Evolutionary conservation across 2,888 invertebrate genomes (phyloP).

Genomic region (Coelogynopora nodosa): DNA sequence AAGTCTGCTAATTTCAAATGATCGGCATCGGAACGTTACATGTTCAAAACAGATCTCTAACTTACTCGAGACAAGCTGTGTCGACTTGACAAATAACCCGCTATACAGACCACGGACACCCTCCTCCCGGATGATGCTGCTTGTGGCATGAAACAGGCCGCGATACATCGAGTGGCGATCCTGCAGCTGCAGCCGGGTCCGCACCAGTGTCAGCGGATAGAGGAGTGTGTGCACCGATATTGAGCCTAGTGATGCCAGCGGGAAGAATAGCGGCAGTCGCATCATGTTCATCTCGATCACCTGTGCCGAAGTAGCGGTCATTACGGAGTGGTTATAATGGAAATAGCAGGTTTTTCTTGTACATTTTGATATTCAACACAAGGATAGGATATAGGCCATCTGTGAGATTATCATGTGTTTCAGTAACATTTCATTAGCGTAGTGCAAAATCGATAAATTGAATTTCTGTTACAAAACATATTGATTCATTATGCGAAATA

Average conservation of each 20-base stretch:
- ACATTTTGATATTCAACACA: too few relatives aligned
- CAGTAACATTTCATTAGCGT: too few relatives aligned
- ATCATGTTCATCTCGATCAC: constrained; percentile 97
- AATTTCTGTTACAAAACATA: too few relatives aligned
- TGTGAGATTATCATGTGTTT: too few relatives aligned
- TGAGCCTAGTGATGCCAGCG: constrained; percentile 82
- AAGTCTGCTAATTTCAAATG: too few relatives aligned
- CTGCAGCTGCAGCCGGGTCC: constrained; percentile 78
- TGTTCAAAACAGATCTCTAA: constrained; percentile 61
- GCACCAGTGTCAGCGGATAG: constrained; percentile 86
- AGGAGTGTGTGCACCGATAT: constrained; percentile 73
- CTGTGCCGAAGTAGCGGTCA: too few relatives aligned
- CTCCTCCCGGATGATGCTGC: constrained; percentile 78
- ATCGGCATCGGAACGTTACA: too few relatives aligned
- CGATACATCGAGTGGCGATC: constrained; percentile 68
- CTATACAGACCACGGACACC: constrained; percentile 82
- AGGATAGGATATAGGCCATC: too few relatives aligned
- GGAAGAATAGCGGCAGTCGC: constrained; percentile 89
- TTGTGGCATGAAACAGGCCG: constrained; percentile 69
- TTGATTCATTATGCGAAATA: too few relatives aligned
- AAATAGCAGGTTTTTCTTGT: too few relatives aligned
- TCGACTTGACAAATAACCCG: constrained; percentile 82
- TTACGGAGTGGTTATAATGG: too few relatives aligned
- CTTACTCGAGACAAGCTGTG: constrained; percentile 67
- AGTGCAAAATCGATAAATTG: too few relatives aligned